A percentile compares a stretch with the other conserved stretches of the same genome.
phyloP scores from a whole-genome alignment of 2,113 vertebrate species.

The Onychostoma macrolepis region DNA sequence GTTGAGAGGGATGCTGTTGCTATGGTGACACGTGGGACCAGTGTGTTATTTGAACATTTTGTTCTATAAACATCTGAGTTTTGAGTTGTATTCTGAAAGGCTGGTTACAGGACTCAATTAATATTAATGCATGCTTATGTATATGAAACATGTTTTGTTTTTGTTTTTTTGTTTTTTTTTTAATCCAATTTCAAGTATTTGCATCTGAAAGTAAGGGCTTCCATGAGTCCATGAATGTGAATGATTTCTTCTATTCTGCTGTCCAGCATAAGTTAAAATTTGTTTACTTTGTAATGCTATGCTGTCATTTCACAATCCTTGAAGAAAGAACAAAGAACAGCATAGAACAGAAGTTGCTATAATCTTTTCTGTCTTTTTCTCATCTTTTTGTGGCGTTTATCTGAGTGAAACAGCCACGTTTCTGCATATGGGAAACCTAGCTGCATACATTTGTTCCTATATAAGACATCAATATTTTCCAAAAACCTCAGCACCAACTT shows the following conservation, averaged over 20 bases:
- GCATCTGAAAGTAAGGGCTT: neutral
- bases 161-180: neutral
- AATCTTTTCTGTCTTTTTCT: neutral
- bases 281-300: neutral
- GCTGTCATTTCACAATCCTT: neutral
- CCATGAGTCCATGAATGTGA: neutral
- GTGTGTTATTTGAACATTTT: neutral
- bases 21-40: neutral
- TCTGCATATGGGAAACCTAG: neutral
- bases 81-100: neutral
- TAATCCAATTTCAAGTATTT: neutral
- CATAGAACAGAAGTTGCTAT: neutral
- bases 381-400: too few species aligned
- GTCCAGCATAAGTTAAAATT: neutral
- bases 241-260: neutral
- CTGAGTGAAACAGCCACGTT: too few species aligned
- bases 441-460: neutral
- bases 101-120: neutral
- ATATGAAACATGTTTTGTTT: neutral
- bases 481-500: neutral
- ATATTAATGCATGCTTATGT: neutral
- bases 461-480: neutral
- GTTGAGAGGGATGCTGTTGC: neutral
- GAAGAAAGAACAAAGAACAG: neutral
- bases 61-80: neutral